Conservation (phyloP, 92 coral and sea anemone species). For the Phenganax subtilis region DNA sequence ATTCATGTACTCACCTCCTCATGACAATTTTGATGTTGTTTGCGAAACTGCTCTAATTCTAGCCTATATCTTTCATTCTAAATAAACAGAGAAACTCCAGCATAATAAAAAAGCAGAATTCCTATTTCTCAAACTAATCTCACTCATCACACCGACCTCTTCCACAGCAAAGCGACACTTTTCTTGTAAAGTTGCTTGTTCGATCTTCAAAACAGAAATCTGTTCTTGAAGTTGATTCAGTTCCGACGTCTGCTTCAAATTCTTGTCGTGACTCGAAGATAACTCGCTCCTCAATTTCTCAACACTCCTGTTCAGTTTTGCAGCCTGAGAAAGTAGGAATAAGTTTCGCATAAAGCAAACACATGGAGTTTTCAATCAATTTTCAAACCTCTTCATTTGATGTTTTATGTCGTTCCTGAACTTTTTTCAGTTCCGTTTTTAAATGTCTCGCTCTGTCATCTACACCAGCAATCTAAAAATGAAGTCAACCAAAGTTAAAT, state of each 20-base stretch:
- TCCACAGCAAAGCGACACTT: constrained; percentile 73
- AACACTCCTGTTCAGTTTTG: constrained; percentile 56
- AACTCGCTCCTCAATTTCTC: constrained; percentile 73
- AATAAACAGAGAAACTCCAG: constrained; percentile 12
- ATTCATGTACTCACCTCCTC: constrained; percentile 55
- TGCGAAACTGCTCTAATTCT: constrained; percentile 60
- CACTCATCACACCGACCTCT: constrained; percentile 54
- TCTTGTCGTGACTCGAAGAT: constrained; percentile 65
- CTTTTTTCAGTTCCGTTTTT: constrained; percentile 69
- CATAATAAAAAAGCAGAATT: background rate
- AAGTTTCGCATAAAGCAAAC: background rate
- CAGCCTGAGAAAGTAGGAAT: constrained; percentile 47
- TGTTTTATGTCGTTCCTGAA: constrained; percentile 75
- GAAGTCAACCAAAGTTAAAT: background rate
- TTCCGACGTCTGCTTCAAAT: constrained; percentile 70
- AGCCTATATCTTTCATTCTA: constrained; percentile 72
- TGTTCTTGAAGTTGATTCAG: constrained; percentile 74
- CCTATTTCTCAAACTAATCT: background rate
- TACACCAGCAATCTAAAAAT: constrained; percentile 52
- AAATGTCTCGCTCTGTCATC: constrained; percentile 73
- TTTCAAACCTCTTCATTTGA: constrained; percentile 69
- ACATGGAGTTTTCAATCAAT: background rate
- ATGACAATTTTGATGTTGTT: constrained; percentile 80
- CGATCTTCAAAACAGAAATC: constrained; percentile 79
- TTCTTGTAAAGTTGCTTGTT: constrained; percentile 86